Evolutionary conservation across 2,888 invertebrate genomes (phyloP).

Genomic region (Erannis defoliaria): DNA sequence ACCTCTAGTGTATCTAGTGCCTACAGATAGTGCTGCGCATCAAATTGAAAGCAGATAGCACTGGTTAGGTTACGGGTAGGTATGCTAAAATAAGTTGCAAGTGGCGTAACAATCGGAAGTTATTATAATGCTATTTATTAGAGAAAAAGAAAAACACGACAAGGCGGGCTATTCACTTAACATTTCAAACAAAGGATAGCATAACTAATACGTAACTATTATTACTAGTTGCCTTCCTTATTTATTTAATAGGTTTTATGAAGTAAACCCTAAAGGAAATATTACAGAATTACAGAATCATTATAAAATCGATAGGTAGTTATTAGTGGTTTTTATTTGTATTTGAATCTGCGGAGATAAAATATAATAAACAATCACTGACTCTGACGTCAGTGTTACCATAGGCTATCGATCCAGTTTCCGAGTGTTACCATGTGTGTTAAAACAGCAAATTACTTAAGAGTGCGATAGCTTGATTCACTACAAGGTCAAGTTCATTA

Average conservation of each 20-base stretch:
- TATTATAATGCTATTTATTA: background rate
- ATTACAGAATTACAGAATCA: background rate
- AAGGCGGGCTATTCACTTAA: background rate
- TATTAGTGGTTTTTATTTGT: background rate
- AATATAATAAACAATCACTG: background rate
- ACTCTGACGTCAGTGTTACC: conserved; percentile 1
- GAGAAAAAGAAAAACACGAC: conserved; percentile 2
- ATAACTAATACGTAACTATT: background rate
- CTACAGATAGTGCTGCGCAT: conserved; percentile 11
- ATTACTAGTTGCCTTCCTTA: background rate
- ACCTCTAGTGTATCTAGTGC: conserved; percentile 8
- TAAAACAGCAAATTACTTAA: conserved; percentile 65
- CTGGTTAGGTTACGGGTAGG: conserved; percentile 20
- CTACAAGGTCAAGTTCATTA: conserved; percentile 79
- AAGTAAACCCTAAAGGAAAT: background rate
- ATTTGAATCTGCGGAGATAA: background rate
- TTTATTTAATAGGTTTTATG: background rate
- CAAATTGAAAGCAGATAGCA: conserved; percentile 24
- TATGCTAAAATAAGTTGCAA: conserved; percentile 12
- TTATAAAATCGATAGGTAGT: background rate
- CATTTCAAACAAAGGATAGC: background rate
- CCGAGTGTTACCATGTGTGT: conserved; percentile 22
- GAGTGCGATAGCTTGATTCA: conserved; percentile 64
- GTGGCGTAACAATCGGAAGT: conserved; percentile 27
- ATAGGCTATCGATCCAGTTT: conserved; percentile 17